Evolutionary conservation across 1,140 invertebrate species (phyloP).

Genomic region (Charaxes varanes): DNA sequence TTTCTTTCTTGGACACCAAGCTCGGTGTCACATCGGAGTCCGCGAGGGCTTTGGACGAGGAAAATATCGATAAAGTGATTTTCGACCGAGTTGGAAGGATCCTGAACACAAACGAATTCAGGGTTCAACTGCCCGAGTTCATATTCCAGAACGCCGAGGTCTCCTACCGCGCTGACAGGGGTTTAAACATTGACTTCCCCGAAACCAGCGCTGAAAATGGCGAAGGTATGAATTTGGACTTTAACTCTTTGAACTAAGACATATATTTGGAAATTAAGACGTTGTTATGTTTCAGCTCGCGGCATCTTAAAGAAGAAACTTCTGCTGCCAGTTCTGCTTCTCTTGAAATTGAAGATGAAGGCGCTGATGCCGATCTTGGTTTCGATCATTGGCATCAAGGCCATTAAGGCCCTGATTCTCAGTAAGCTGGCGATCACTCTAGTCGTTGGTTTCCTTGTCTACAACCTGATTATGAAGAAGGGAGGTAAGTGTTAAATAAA

Average conservation of each 20-base stretch:
- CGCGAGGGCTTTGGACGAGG: slow-evolving; percentile 69
- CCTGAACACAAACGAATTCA: slow-evolving; percentile 81
- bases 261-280: slow-evolving; percentile 5
- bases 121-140: slow-evolving; percentile 80
- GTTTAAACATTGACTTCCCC: slow-evolving; percentile 77
- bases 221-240: slow-evolving; percentile 47
- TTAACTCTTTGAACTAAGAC: slow-evolving; percentile 1
- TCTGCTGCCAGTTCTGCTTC: slow-evolving; percentile 82
- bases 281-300: slow-evolving; percentile 74
- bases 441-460: slow-evolving; percentile 85
- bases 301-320: slow-evolving; percentile 86
- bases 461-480: slow-evolving; percentile 85
- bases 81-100: slow-evolving; percentile 81
- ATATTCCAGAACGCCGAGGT: slow-evolving; percentile 81
- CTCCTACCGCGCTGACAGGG: slow-evolving; percentile 80
- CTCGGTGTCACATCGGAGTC: slow-evolving; percentile 78
- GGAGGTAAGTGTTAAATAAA: slow-evolving; percentile 42
- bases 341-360: slow-evolving; percentile 89
- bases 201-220: slow-evolving; percentile 69
- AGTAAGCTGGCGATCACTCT: slow-evolving; percentile 87
- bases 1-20: slow-evolving; percentile 82
- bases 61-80: slow-evolving; percentile 84
- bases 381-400: slow-evolving; percentile 85
- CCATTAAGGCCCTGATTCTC: slow-evolving; percentile 86
- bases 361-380: slow-evolving; percentile 88